Percentiles rank a stretch among this genome's conserved stretches.
Conservation (phyloP, 1,140 invertebrate genomes). For the Zaprionus lachaisei region DNA sequence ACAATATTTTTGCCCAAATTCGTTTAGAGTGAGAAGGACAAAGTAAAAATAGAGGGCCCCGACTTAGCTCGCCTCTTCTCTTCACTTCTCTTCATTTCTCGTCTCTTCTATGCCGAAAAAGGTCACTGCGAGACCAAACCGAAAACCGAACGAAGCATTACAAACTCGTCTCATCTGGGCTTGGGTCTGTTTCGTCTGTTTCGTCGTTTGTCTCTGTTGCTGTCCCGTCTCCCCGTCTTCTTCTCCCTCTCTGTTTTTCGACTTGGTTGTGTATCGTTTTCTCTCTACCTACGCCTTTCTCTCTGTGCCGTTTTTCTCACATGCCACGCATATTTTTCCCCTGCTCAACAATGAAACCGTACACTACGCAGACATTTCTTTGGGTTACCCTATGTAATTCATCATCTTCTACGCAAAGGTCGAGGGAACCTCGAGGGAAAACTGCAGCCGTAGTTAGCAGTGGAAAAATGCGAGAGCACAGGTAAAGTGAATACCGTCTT, state of each 20-base stretch:
- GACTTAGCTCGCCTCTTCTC: neutral
- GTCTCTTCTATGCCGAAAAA: slow-evolving; percentile 38
- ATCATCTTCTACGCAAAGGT: slow-evolving; percentile 5
- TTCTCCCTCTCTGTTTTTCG: slow-evolving; percentile 24
- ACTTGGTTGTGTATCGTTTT: neutral
- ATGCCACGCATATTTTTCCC: slow-evolving; percentile 70
- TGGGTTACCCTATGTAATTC: slow-evolving; percentile 29
- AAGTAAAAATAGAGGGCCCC: slow-evolving; percentile 9
- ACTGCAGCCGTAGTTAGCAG: neutral
- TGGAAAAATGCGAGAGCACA: slow-evolving; percentile 23
- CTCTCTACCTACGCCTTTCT: slow-evolving; percentile 52
- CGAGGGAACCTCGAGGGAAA: neutral
- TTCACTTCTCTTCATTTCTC: neutral
- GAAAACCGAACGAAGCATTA: slow-evolving; percentile 49
- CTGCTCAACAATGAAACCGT: slow-evolving; percentile 54
- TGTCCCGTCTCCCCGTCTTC: neutral
- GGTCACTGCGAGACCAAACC: slow-evolving; percentile 56
- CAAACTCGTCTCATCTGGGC: slow-evolving; percentile 47
- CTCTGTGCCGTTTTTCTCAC: slow-evolving; percentile 69
- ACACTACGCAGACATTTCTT: slow-evolving; percentile 42
- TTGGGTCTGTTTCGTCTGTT: slow-evolving; percentile 18
- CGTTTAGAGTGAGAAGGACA: slow-evolving; percentile 16
- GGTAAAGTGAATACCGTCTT: slow-evolving; percentile 7
- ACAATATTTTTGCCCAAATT: slow-evolving; percentile 70
- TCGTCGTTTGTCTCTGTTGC: slow-evolving; percentile 26